Base-by-base conservation (phyloP, 2,888 invertebrate genomes). In the Dromius quadrimaculatus region DNA sequence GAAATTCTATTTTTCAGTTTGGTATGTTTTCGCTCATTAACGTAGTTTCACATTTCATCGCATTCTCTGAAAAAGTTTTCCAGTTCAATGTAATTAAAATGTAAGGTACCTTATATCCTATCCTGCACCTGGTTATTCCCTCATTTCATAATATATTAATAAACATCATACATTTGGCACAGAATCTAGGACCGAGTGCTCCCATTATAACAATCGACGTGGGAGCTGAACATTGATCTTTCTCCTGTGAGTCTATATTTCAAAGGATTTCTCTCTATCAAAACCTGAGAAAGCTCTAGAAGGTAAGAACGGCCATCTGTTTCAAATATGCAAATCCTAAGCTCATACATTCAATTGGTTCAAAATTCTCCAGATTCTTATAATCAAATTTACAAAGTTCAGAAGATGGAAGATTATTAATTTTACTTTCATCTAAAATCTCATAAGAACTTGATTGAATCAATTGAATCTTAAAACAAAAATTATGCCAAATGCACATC, bases 401-500 rank as follows among this genome's bases (percentile, higher is more conserved):
- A 36, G 36, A 36, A 36, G n/a, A 9, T n/a, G 36, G 2, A 36
- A 36, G 36, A 5, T 36, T 36, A 36, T 36, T 11, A n/a, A 36
- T 36, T 36, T 36, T 36, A 36, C 9, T 36, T 36, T 36, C 9
- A 36, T n/a, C 9, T 36, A 36, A 11, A 36, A 36, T 36, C 9
- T 36, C 11, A 9, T 36, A 2, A 36, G 11, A 5, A n/a, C 11
- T 36, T 36, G 9, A 36, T 5, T 36, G 11, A 36, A 36, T 36
- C 36, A 36, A 36, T 36, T 36, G 11, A 36, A 9, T 19, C 64
- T 19, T 32, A 20, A 50, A 50, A 64, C 8, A 71, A 28, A 22
- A 59, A 57, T 20, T 66, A 62, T 22, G 38, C 41, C 19, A 68
- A 15, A 2, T 54, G 66, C 20, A 15, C 22, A 43, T 71, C 43